Conservation (phyloP, 2,113 vertebrate genomes). For the Thryonomys swinderianus region DNA sequence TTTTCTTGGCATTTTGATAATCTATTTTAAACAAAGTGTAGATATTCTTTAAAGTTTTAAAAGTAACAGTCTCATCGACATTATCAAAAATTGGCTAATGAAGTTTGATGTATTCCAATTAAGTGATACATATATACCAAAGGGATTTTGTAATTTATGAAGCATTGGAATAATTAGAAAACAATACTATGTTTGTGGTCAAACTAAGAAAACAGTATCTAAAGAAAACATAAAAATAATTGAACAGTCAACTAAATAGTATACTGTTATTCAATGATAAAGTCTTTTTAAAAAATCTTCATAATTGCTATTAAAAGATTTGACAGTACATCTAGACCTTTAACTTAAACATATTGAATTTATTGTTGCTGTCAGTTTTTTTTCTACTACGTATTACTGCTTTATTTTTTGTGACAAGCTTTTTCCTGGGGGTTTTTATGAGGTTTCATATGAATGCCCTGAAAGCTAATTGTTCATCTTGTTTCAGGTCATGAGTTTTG, state of each 20-base stretch:
- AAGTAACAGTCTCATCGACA: neutral
- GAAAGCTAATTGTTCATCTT: neutral
- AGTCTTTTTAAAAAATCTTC: neutral
- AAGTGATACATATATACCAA: neutral
- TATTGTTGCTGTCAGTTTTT: constrained; percentile 7
- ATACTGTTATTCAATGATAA: neutral
- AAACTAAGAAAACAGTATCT: constrained; percentile 36
- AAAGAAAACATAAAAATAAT: constrained; percentile 18
- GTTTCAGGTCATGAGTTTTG: constrained; percentile 26
- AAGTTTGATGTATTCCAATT: neutral
- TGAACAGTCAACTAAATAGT: neutral
- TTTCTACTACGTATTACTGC: neutral
- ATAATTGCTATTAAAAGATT: constrained; percentile 18
- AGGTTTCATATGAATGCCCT: constrained; percentile 6
- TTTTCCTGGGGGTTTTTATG: neutral
- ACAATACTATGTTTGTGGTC: neutral
- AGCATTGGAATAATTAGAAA: neutral
- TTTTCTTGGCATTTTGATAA: neutral
- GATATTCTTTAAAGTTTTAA: neutral
- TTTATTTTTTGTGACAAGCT: constrained; percentile 27
- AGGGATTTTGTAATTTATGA: constrained; percentile 30
- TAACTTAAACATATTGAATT: neutral
- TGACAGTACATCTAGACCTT: neutral
- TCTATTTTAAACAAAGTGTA: neutral
- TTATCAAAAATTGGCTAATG: constrained; percentile 21